Percentiles rank a stretch among this genome's conserved stretches.
Evolutionary conservation across 2,113 vertebrate genomes (phyloP).

Genomic region (Mormyrus lacerda): DNA sequence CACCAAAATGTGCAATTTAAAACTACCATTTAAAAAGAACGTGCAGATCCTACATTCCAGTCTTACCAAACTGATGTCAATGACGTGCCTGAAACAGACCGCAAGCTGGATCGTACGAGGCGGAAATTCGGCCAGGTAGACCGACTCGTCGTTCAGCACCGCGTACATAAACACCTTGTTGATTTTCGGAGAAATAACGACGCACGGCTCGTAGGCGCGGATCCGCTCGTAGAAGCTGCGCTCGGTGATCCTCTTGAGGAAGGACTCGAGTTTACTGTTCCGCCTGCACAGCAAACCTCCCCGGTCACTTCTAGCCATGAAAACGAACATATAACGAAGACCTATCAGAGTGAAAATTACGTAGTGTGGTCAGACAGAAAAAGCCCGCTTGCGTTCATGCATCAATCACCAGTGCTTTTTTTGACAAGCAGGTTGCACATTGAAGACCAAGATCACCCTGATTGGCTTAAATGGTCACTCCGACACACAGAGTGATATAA

Average conservation of each 20-base stretch:
- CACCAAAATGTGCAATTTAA: neutral
- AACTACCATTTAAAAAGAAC: neutral
- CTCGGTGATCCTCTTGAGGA: conserved; percentile 60
- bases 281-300: conserved; percentile 33
- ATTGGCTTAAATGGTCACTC: neutral
- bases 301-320: conserved; percentile 46
- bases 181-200: conserved; percentile 54
- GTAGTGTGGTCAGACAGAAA: neutral
- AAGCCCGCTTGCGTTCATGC: neutral
- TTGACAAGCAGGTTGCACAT: neutral
- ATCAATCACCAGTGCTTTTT: neutral
- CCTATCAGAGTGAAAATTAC: neutral
- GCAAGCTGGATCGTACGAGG: conserved; percentile 55
- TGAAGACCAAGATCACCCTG: neutral
- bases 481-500: neutral
- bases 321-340: neutral
- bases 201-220: conserved; percentile 61
- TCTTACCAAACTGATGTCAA: conserved; percentile 67
- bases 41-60: neutral
- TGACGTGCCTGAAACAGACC: conserved; percentile 52
- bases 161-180: conserved; percentile 63
- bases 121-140: conserved; percentile 63
- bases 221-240: conserved; percentile 57
- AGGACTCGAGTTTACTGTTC: conserved; percentile 61
- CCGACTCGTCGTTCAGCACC: conserved; percentile 60